These are phyloP conservation scores for Lepidochrysops patricia DNA, from an alignment of 2,888 invertebrate species.

Conservation along the genomic window DNA sequence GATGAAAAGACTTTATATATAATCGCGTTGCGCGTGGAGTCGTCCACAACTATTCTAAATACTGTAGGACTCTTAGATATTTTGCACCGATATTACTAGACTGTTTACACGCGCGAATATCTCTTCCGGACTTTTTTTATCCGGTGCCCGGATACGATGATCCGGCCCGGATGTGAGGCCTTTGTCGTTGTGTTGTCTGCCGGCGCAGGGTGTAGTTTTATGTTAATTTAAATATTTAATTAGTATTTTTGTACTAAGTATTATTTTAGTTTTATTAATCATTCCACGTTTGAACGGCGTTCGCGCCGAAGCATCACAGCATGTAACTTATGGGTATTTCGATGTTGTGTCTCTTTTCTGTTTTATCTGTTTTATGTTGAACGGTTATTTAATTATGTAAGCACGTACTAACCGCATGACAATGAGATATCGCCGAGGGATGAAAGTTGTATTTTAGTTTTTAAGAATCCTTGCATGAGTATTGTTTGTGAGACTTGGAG, in stretches of 20 bases:
- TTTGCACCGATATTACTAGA: conserved; percentile 64
- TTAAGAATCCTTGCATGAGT: conserved; percentile 27
- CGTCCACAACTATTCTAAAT: conserved; percentile 67
- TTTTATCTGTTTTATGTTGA: conserved; percentile 13
- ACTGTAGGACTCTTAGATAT: conserved; percentile 65
- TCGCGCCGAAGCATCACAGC: conserved; percentile 37
- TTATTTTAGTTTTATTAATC: conserved; percentile 47
- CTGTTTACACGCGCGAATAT: conserved; percentile 41
- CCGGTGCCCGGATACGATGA: not conserved
- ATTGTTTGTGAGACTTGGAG: conserved; percentile 13
- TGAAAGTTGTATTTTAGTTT: conserved; percentile 47
- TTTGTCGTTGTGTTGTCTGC: conserved; percentile 29
- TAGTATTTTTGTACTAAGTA: conserved; percentile 57
- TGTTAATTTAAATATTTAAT: conserved; percentile 58
- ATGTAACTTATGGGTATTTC: conserved; percentile 15
- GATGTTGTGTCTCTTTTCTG: conserved; percentile 14
- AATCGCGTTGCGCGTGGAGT: conserved; percentile 27
- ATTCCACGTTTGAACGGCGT: conserved; percentile 47
- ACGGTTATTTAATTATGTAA: conserved; percentile 24
- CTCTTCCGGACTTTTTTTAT: conserved; percentile 28
- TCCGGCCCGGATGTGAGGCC: conserved; percentile 29
- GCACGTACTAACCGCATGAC: conserved; percentile 62
- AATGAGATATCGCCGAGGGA: conserved; percentile 42
- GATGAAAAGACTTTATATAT: conserved; percentile 58
- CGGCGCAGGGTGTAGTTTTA: conserved; percentile 34